These are phyloP conservation scores for Micromesistius poutassou DNA, from an alignment of 2,797 vertebrate genomes.

Conservation along the genomic window DNA sequence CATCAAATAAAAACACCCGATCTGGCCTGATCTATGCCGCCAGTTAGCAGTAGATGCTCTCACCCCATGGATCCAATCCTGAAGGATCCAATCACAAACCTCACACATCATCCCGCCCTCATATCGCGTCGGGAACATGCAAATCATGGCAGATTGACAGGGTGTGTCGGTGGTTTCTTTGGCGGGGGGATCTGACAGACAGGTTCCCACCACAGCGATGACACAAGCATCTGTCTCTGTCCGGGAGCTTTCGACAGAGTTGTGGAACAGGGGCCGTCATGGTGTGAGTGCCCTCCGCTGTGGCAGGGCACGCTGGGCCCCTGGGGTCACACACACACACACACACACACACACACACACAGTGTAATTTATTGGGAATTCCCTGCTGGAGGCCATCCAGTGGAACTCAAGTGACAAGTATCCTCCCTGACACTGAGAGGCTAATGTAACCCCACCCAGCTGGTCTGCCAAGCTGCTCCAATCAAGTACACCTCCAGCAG, in stretches of 20 bases:
- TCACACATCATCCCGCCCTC: not conserved
- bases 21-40: not conserved
- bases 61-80: not conserved
- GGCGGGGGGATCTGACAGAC: not conserved
- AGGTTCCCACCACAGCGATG: not conserved
- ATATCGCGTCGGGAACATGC: not conserved
- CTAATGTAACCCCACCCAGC: not conserved
- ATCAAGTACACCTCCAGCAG: not conserved
- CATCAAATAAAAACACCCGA: not conserved
- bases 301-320: not conserved
- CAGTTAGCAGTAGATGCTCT: not conserved
- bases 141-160: not conserved
- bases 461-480: not conserved
- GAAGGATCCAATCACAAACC: not conserved
- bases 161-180: not conserved
- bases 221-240: not conserved
- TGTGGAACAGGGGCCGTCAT: not conserved
- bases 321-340: constrained; percentile 8
- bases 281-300: not conserved
- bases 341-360: constrained; percentile 13
- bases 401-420: constrained; percentile 22
- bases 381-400: constrained; percentile 1
- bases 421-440: not conserved
- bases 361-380: not conserved
- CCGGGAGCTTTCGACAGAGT: not conserved